Conservation (phyloP, 2,113 vertebrate genomes). For the Bubo scandiacus region DNA sequence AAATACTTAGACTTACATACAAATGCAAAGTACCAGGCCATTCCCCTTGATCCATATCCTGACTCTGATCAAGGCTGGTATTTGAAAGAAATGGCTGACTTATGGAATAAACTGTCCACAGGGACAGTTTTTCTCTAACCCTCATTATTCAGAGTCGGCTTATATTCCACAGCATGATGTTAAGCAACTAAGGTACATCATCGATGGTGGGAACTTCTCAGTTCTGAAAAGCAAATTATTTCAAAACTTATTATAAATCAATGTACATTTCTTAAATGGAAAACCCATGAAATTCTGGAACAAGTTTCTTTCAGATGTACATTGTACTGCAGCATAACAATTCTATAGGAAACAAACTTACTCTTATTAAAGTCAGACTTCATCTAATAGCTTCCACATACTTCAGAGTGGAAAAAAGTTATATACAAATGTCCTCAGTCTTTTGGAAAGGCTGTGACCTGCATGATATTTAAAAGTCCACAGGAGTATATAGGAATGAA, state of each 20-base stretch:
- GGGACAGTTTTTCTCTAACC: neutral
- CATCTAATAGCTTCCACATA: constrained; percentile 56
- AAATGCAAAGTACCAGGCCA: neutral
- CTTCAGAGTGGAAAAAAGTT: constrained; percentile 67
- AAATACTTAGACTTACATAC: neutral
- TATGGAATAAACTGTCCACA: neutral
- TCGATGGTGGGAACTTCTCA: neutral
- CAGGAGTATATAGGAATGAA: constrained; percentile 81
- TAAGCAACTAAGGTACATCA: constrained; percentile 41
- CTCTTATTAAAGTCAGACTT: constrained; percentile 63
- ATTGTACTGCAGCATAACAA: neutral
- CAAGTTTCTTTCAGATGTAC: neutral
- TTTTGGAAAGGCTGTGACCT: constrained; percentile 80
- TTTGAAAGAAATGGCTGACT: constrained; percentile 34
- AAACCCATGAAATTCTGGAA: neutral
- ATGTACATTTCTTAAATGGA: neutral
- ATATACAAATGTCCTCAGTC: constrained; percentile 74
- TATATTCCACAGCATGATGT: constrained; percentile 30
- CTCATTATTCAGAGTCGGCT: constrained; percentile 28
- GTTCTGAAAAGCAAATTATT: neutral
- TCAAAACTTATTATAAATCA: neutral
- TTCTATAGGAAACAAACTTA: constrained; percentile 31
- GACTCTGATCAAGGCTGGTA: neutral
- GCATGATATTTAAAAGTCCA: constrained; percentile 81
- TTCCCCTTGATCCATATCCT: neutral